A percentile compares a stretch with the other conserved stretches of the same genome.
phyloP scores from a whole-genome alignment of 2,113 vertebrate species.

The Myiopsitta monachus region DNA sequence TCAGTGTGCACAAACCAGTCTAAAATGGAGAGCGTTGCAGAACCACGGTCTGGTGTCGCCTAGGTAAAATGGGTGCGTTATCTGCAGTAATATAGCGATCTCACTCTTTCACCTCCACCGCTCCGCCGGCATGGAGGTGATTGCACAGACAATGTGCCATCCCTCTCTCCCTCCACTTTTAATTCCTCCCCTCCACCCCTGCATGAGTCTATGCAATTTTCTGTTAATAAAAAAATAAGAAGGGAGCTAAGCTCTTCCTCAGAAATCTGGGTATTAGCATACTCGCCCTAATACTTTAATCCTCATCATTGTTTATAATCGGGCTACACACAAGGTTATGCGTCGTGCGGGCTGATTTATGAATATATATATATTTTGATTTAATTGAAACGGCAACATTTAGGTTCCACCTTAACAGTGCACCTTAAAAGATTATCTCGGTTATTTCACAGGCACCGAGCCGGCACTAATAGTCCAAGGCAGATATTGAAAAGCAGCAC shows the following conservation, averaged over 20 bases:
- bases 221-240: constrained; percentile 33
- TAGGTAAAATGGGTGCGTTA: constrained; percentile 39
- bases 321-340: constrained; percentile 58
- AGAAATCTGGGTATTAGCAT: constrained; percentile 59
- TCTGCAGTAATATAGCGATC: neutral
- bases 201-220: constrained; percentile 13
- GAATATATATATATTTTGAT: constrained; percentile 58
- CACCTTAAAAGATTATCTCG: constrained; percentile 99
- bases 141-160: neutral
- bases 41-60: neutral
- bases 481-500: constrained; percentile 99
- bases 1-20: neutral
- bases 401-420: constrained; percentile 97
- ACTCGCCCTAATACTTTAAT: constrained; percentile 65
- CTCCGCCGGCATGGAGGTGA: neutral
- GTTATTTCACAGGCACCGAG: constrained; percentile 99
- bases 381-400: constrained; percentile 83
- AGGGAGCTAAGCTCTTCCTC: constrained; percentile 29
- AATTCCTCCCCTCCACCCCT: neutral
- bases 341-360: constrained; percentile 55
- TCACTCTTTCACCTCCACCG: neutral
- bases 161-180: neutral
- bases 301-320: constrained; percentile 68
- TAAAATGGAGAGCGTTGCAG: constrained; percentile 6
- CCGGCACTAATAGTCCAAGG: constrained; percentile 99